Evolutionary conservation across 2,888 invertebrate genomes (phyloP).

Genomic region (Tinea semifulvella): DNA sequence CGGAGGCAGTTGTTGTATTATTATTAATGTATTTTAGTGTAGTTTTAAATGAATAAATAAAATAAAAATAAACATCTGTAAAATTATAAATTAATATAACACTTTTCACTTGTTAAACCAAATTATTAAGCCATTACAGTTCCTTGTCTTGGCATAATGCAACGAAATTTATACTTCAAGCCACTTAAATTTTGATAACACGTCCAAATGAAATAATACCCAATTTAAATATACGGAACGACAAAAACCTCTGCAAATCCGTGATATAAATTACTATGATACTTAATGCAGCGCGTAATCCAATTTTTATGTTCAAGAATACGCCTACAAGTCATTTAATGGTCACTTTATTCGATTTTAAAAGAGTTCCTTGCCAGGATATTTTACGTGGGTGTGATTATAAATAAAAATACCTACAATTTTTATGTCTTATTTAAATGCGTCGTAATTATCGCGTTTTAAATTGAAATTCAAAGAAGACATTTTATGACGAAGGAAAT

Average conservation of each 20-base stretch:
- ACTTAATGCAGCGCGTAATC: slow-evolving; percentile 41
- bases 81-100: not conserved
- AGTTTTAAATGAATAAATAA: too few species aligned
- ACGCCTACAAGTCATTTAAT: slow-evolving; percentile 37
- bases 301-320: slow-evolving; percentile 40
- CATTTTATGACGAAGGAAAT: too few species aligned
- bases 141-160: slow-evolving; percentile 6
- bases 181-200: not conserved
- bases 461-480: too few species aligned
- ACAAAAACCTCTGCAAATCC: slow-evolving; percentile 37
- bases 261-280: slow-evolving; percentile 43
- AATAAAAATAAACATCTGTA: not conserved
- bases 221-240: slow-evolving; percentile 8
- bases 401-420: slow-evolving; percentile 5
- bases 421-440: slow-evolving; percentile 3
- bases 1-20: too few species aligned
- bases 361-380: slow-evolving; percentile 29
- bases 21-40: too few species aligned
- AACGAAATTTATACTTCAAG: not conserved
- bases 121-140: slow-evolving; percentile 5
- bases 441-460: not conserved
- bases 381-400: not conserved
- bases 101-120: slow-evolving; percentile 1
- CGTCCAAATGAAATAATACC: slow-evolving; percentile 3
- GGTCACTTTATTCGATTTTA: slow-evolving; percentile 35